Evolutionary conservation across 2,113 vertebrate genomes (phyloP), one percentile per base, ranked within the genome.

Genomic region (Heterotis niloticus): DNA sequence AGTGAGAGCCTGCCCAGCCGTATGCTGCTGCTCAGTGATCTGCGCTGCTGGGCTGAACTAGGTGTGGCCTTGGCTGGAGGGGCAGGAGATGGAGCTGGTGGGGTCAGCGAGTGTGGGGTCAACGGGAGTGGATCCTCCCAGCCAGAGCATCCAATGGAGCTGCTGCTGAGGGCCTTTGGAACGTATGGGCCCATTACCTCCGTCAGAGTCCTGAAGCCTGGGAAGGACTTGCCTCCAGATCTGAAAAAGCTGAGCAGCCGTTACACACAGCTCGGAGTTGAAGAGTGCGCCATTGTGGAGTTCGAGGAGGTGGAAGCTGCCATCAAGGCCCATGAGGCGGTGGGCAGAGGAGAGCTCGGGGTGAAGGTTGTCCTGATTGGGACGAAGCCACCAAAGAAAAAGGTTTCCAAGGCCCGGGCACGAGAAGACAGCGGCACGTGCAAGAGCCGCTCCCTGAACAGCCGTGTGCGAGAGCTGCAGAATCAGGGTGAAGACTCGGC

Each of bases 251-350:
- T 99, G 85, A 96, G 97, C 57, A 92, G 87, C 54, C 92, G 91
- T 12, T 99, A 99, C 82, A 82, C 85, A 10, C 98, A 98, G 75
- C 89, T 99, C 10, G 94, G 95, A 78, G 90, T 90, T 0, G 94
- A 97, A 62, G 95, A 97, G 73, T 99, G 98, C 1, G 97, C 95
- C 80, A 94, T 99, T 0, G 89, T 99, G 70, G 97, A 99, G 83
- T 99, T 96, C 2, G 98, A 99, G 88, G 97, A 99, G 85, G 94
- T 99, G 54, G 96, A 97, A 17, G 96, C 96, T 0, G 96, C 98
- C 0, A 80, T 98, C 1, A 95, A 77, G 77, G 98, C 98, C 77
- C 96, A 98, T 0, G 94, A 97, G 34, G 93, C 92, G 7, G 91
- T 94, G 77, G 87, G 85, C 10, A 88, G 91, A 14, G 81, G 89